These are phyloP conservation scores for Hypomecis punctinalis DNA, from an alignment of 2,888 invertebrate genomes.

Conservation along the genomic window DNA sequence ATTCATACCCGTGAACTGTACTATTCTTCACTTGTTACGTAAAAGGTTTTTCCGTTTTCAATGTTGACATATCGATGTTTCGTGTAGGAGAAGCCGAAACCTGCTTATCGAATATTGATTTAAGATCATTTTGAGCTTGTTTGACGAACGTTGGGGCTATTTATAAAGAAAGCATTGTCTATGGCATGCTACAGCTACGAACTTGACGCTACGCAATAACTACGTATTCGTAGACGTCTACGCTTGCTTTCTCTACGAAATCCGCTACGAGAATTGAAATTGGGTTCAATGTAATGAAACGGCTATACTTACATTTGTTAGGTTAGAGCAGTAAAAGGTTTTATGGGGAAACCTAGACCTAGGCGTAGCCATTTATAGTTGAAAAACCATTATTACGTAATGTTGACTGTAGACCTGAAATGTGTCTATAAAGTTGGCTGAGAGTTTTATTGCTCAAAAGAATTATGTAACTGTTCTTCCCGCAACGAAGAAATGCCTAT, in stretches of 20 bases:
- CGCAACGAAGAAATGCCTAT: not conserved
- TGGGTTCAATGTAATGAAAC: slow-evolving; percentile 1
- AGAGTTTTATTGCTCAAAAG: slow-evolving; percentile 25
- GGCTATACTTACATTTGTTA: slow-evolving; percentile 8
- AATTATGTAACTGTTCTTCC: slow-evolving; percentile 31
- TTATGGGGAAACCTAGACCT: slow-evolving; percentile 18
- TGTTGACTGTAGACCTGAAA: slow-evolving; percentile 25
- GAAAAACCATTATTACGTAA: slow-evolving; percentile 33
- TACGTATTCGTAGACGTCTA: slow-evolving; percentile 27
- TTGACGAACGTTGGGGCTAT: slow-evolving; percentile 8
- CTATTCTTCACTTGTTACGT: slow-evolving; percentile 20
- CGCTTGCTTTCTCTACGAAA: slow-evolving; percentile 8
- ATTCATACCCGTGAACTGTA: not conserved
- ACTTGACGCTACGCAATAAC: slow-evolving; percentile 17
- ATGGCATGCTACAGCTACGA: slow-evolving; percentile 22
- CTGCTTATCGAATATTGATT: slow-evolving; percentile 23
- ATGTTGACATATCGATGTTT: slow-evolving; percentile 18
- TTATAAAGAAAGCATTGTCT: slow-evolving; percentile 16
- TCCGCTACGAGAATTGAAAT: slow-evolving; percentile 4
- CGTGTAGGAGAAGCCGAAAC: not conserved
- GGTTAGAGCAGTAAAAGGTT: slow-evolving; percentile 14
- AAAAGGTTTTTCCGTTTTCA: slow-evolving; percentile 24
- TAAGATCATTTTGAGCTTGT: slow-evolving; percentile 8
- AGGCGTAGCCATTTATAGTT: slow-evolving; percentile 19
- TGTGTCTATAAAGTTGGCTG: slow-evolving; percentile 26